Percentiles rank a stretch among this genome's conserved stretches.
Evolutionary conservation across 2,888 invertebrate genomes (phyloP).

Genomic region (Amphipoea lucens): DNA sequence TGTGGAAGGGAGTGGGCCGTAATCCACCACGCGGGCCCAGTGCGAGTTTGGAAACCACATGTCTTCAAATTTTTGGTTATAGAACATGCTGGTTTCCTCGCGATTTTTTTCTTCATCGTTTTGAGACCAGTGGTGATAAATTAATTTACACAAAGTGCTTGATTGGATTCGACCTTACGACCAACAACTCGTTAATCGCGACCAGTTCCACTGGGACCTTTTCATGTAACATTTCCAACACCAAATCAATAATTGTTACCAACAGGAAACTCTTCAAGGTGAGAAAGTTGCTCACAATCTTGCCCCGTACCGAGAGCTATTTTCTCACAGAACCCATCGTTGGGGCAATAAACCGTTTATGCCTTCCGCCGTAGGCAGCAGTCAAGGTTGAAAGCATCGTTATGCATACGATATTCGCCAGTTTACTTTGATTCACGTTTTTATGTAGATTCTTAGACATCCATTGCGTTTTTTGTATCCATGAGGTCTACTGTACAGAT

Average conservation of each 20-base stretch:
- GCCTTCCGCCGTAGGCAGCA: slow-evolving; percentile 55
- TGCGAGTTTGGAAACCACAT: background rate
- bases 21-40: no score
- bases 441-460: slow-evolving; percentile 31
- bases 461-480: slow-evolving; percentile 14
- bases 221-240: background rate
- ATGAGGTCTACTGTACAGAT: background rate
- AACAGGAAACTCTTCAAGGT: slow-evolving; percentile 22
- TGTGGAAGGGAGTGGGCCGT: no score
- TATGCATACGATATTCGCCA: slow-evolving; percentile 33
- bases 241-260: slow-evolving; percentile 10
- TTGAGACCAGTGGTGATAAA: background rate
- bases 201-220: background rate
- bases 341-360: slow-evolving; percentile 60
- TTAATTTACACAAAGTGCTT: background rate
- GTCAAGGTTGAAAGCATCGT: slow-evolving; percentile 54
- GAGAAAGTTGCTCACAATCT: slow-evolving; percentile 17
- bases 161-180: background rate
- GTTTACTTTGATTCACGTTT: slow-evolving; percentile 39
- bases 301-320: slow-evolving; percentile 33
- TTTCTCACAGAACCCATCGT: slow-evolving; percentile 49
- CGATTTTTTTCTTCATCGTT: background rate
- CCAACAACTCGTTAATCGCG: no score
- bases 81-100: no score
- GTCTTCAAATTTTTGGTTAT: background rate